Percentiles rank a stretch among this genome's conserved stretches.
Evolutionary conservation across 1,140 invertebrate species (phyloP).

Genomic region (Maconellicoccus hirsutus): DNA sequence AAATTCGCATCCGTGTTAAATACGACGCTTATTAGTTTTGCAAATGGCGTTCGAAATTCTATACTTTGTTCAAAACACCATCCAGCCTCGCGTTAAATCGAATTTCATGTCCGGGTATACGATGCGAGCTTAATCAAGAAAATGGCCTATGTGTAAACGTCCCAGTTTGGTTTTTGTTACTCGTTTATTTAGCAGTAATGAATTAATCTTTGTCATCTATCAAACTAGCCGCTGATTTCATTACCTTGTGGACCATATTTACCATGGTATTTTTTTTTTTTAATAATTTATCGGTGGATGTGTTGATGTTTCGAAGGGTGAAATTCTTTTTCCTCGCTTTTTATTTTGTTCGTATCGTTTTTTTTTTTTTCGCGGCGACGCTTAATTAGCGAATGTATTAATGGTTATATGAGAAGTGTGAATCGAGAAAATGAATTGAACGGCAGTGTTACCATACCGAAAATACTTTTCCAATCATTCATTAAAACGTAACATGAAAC

Average conservation of each 20-base stretch:
- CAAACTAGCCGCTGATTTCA: not conserved
- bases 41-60: not conserved
- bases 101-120: not conserved
- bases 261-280: too few relatives aligned
- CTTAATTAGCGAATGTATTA: too few relatives aligned
- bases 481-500: too few relatives aligned
- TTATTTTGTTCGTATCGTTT: too few relatives aligned
- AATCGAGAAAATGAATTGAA: too few relatives aligned
- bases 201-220: slow-evolving; percentile 9
- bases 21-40: not conserved
- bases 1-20: not conserved
- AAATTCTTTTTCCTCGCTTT: too few relatives aligned
- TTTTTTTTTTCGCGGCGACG: too few relatives aligned
- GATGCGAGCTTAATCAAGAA: not conserved
- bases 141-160: not conserved
- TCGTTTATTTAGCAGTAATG: not conserved
- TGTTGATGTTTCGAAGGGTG: too few relatives aligned
- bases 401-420: too few relatives aligned
- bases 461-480: too few relatives aligned
- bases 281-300: too few relatives aligned
- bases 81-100: not conserved
- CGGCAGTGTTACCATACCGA: too few relatives aligned
- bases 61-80: not conserved
- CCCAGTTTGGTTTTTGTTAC: not conserved
- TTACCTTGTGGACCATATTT: not conserved